Base-by-base conservation (phyloP, 2,888 invertebrate species). In the Rhogogaster chlorosoma region DNA sequence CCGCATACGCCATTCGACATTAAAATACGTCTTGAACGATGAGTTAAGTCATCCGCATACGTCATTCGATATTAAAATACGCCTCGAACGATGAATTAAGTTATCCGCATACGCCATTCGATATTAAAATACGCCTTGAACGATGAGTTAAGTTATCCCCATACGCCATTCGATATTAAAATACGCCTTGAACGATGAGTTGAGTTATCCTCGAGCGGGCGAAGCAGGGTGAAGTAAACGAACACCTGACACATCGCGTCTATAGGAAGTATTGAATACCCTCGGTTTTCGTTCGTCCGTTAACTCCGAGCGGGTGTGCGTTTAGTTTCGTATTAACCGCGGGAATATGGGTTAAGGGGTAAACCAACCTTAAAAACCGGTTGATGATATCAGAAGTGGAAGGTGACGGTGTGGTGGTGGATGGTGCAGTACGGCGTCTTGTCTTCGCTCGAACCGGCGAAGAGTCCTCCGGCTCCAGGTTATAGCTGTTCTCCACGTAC, bases 281-380 rank as follows among this genome's bases (percentile, higher is more conserved):
- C 61, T 22, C 61, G 61, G 61, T 26, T 12, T 61, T 61, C 61
- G 1, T 61, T 26, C 26, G 61, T 12, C 26, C 26, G 61, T 61
- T 26, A 12, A 61, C 26, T 26, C 22, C 10, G 67, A 7, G 4
- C 67, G 32, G 29, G 22, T 61, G 12, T 26, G 26, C 12, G 61
- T 61, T 70, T 70, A 70, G 70, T 70, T 70, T 70, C 70, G 36
- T n/a, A 73, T 42, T 73, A 77, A 38, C 67, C 26, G 32, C 22
- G 38, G 53, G 80, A 80, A 80, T 80, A 80, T 80, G 80, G 80
- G 80, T 80, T 80, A 80, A 61, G 80, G 80, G 80, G 80, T 80
- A 80, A 80, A 80, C 80, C 80, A 80, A 80, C 80, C 80, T 80
- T 80, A 80, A 80, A 80, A 80, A 80, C 80, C 80, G 80, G 80